phyloP scores from a whole-genome alignment of 2,113 vertebrate genomes.

The Cyrtonyx montezumae region DNA sequence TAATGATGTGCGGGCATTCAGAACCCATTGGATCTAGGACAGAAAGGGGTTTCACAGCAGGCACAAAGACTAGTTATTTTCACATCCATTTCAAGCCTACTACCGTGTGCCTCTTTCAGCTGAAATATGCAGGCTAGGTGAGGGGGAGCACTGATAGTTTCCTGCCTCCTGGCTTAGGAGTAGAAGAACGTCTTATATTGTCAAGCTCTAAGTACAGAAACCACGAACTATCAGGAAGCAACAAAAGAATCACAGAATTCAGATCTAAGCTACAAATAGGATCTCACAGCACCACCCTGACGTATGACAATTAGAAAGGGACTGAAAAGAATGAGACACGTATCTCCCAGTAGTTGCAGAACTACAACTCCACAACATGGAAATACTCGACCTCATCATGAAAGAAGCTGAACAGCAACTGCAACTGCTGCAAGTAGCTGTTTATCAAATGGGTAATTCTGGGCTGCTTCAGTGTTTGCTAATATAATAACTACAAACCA shows the following conservation, averaged over 20 bases:
- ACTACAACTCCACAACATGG: not conserved
- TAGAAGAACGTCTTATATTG: no score
- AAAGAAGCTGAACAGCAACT: not conserved
- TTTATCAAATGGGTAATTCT: not conserved
- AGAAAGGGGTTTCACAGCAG: not conserved
- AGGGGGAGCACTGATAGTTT: not conserved
- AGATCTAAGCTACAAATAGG: not conserved
- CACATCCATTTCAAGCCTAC: not conserved
- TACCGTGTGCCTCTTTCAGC: not conserved
- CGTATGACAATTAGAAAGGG: fast-evolving
- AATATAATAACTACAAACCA: not conserved
- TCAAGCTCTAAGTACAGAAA: not conserved
- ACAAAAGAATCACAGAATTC: not conserved
- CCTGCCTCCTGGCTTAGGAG: not conserved
- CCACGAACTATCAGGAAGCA: not conserved
- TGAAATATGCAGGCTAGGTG: not conserved
- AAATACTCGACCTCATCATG: not conserved
- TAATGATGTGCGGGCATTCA: constrained; percentile 75
- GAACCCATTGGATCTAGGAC: constrained; percentile 75
- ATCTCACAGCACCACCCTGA: not conserved
- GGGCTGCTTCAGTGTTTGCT: not conserved
- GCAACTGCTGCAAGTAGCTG: not conserved
- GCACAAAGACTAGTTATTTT: not conserved
- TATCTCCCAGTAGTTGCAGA: not conserved
- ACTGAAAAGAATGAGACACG: not conserved